Conservation (phyloP, 2,888 invertebrate genomes). For the Isoperla grammatica region DNA sequence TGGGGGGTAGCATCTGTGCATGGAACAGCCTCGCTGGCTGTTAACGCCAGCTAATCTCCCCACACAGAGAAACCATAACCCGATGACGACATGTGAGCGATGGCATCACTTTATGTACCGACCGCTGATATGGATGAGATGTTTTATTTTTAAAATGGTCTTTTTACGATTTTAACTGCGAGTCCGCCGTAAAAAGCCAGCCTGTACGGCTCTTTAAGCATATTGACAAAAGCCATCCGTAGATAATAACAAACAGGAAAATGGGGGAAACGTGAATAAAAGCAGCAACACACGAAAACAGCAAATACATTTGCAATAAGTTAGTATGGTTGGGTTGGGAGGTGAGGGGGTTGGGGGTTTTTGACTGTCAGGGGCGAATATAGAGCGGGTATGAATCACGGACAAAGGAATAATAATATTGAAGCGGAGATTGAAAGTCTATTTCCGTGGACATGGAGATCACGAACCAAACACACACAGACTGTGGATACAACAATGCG, state of each 20-base stretch:
- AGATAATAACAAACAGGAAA: conserved; percentile 17
- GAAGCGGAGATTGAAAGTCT: not conserved
- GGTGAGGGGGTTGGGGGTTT: too few relatives aligned
- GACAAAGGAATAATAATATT: conserved; percentile 11
- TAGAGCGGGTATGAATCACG: not conserved
- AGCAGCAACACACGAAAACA: not conserved
- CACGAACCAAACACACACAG: too few relatives aligned
- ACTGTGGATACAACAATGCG: too few relatives aligned
- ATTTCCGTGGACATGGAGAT: not conserved
- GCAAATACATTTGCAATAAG: conserved; percentile 4
- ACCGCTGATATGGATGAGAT: not conserved
- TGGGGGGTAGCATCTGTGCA: conserved; percentile 2
- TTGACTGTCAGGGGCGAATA: conserved; percentile 1
- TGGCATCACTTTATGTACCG: not conserved
- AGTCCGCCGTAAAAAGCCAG: not conserved
- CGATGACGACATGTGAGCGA: not conserved
- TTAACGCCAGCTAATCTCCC: conserved; percentile 13
- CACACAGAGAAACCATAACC: conserved; percentile 16
- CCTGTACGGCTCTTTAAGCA: not conserved
- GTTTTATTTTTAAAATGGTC: conserved; percentile 6
- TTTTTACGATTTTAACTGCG: conserved; percentile 16
- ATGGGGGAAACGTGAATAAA: too few relatives aligned
- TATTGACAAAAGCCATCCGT: conserved; percentile 10
- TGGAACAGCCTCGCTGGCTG: not conserved
- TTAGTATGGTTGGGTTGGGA: not conserved